phyloP scores from a whole-genome alignment of 2,888 invertebrate genomes.

The Cheilosia urbana region DNA sequence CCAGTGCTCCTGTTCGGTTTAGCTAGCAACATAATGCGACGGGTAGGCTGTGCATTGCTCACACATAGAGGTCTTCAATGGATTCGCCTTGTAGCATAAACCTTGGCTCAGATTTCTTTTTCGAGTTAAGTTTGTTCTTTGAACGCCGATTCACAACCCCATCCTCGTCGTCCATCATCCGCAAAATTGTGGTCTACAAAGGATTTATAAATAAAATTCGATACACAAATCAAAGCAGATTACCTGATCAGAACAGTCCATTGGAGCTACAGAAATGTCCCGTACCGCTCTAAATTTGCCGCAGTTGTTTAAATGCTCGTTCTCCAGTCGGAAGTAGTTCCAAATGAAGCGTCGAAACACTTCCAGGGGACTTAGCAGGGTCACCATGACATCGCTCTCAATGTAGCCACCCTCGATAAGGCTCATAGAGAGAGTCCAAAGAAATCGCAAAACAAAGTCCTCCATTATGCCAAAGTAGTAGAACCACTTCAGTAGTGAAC shows the following conservation, averaged over 20 bases:
- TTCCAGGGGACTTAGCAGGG: conserved; percentile 88
- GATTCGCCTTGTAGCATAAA: conserved; percentile 82
- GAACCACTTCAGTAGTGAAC: conserved; percentile 85
- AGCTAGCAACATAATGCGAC: conserved; percentile 16
- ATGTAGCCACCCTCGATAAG: conserved; percentile 87
- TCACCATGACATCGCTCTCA: conserved; percentile 88
- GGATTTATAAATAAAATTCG: conserved; percentile 31
- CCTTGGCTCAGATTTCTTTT: conserved; percentile 81
- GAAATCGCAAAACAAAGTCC: conserved; percentile 91
- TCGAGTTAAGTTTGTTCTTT: conserved; percentile 78
- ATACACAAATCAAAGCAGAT: neutral
- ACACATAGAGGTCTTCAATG: conserved; percentile 82
- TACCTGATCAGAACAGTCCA: conserved; percentile 90
- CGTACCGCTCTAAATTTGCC: conserved; percentile 94
- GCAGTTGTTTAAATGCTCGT: conserved; percentile 95
- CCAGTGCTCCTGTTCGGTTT: neutral
- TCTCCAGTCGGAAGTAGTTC: conserved; percentile 95
- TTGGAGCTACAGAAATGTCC: conserved; percentile 92
- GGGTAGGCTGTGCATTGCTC: conserved; percentile 48
- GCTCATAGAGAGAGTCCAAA: conserved; percentile 90
- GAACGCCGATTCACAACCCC: conserved; percentile 82
- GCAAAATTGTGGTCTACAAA: conserved; percentile 83
- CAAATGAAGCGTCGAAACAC: conserved; percentile 91
- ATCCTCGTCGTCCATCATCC: conserved; percentile 84
- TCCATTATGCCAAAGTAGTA: conserved; percentile 94